These are phyloP conservation scores for Cherax destructor DNA, from an alignment of 1,140 invertebrate genomes.

Conservation along the genomic window DNA sequence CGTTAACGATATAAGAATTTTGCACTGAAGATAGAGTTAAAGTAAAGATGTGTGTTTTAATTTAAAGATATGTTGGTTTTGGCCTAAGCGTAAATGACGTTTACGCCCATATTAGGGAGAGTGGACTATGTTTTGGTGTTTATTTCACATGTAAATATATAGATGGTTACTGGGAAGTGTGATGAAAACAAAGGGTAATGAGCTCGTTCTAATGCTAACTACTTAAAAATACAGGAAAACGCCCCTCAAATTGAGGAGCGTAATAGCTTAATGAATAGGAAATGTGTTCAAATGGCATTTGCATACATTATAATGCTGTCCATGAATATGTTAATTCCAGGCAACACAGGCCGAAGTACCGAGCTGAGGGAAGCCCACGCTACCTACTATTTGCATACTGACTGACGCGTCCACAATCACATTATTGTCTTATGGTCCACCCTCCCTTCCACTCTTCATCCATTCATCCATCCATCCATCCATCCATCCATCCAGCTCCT, in stretches of 20 bases:
- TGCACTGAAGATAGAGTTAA: too few relatives aligned
- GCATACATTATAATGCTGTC: neutral
- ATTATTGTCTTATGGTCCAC: neutral
- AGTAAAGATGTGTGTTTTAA: too few relatives aligned
- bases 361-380: neutral
- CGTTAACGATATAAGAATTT: too few relatives aligned
- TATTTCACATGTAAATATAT: neutral
- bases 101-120: neutral
- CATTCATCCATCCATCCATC: neutral
- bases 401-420: neutral
- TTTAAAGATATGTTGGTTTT: too few relatives aligned
- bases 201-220: neutral
- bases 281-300: slow-evolving; percentile 3
- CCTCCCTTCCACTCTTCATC: neutral
- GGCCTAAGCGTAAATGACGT: too few relatives aligned
- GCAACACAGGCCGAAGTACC: neutral
- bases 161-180: neutral
- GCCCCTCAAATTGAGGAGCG: neutral
- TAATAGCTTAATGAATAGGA: slow-evolving; percentile 10
- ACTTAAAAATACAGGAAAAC: neutral
- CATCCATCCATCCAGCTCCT: neutral
- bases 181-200: neutral
- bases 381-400: neutral
- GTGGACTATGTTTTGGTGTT: neutral
- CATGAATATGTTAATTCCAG: neutral